phyloP scores from a whole-genome alignment of 2,797 vertebrate species.

The Urocyon cinereoargenteus region DNA sequence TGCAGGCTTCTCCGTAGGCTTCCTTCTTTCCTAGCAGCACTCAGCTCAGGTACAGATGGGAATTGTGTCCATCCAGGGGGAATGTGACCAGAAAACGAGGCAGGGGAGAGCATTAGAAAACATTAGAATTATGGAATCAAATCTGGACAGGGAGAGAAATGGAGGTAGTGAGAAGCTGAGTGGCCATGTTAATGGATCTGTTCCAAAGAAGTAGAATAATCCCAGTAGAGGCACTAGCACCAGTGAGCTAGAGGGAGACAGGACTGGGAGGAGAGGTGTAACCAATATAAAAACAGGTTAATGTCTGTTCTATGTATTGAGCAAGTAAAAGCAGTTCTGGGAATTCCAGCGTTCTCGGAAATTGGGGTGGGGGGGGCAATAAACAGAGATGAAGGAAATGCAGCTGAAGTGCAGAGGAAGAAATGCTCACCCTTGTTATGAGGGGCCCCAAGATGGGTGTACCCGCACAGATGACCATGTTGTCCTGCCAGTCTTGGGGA shows the following conservation, averaged over 20 bases:
- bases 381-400: neutral
- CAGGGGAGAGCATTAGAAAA: neutral
- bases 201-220: neutral
- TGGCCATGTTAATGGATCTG: neutral
- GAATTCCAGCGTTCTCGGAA: neutral
- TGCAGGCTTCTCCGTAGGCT: neutral
- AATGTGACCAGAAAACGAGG: neutral
- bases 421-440: neutral
- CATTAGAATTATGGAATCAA: neutral
- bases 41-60: neutral
- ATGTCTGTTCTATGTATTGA: conserved; percentile 19
- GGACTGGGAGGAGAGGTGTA: neutral
- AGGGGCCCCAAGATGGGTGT: neutral
- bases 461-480: neutral
- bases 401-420: neutral
- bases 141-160: neutral
- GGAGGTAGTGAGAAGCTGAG: neutral
- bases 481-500: neutral
- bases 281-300: neutral
- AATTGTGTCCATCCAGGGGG: neutral
- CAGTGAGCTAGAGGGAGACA: neutral
- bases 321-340: conserved; percentile 4
- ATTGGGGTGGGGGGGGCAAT: neutral
- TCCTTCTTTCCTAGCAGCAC: neutral
- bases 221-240: neutral